phyloP scores from a whole-genome alignment of 2,888 invertebrate species.

The Biston stratarius region DNA sequence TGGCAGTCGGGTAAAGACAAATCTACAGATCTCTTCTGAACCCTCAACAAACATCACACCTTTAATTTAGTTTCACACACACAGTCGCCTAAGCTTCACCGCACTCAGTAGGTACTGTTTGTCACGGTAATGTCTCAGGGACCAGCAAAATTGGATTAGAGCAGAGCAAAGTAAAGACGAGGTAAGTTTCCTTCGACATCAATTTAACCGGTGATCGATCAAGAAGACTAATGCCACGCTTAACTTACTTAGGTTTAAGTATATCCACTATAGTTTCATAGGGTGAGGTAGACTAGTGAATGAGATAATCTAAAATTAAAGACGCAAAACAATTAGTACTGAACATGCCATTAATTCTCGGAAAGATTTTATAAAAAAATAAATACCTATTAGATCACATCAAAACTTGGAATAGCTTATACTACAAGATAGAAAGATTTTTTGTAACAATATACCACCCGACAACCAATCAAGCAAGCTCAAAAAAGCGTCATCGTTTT shows the following conservation, averaged over 20 bases:
- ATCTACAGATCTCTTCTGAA: not conserved
- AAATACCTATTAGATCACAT: too few relatives aligned
- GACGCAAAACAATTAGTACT: not conserved
- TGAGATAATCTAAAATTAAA: not conserved
- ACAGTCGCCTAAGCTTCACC: slow-evolving; percentile 27
- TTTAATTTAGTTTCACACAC: slow-evolving; percentile 30
- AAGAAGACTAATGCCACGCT: slow-evolving; percentile 55
- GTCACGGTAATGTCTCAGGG: slow-evolving; percentile 48
- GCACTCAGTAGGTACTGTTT: slow-evolving; percentile 44
- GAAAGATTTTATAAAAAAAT: too few relatives aligned
- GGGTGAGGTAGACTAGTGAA: slow-evolving; percentile 1
- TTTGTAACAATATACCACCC: too few relatives aligned
- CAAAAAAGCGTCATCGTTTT: too few relatives aligned
- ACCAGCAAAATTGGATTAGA: slow-evolving; percentile 47
- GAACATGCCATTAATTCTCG: too few relatives aligned
- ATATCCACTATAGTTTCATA: slow-evolving; percentile 14
- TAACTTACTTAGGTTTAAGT: slow-evolving; percentile 46
- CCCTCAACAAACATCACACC: slow-evolving; percentile 15
- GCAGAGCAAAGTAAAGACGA: slow-evolving; percentile 53
- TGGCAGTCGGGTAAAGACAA: too few relatives aligned
- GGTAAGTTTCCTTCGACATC: slow-evolving; percentile 61
- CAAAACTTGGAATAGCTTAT: too few relatives aligned
- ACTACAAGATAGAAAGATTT: too few relatives aligned
- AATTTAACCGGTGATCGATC: slow-evolving; percentile 59
- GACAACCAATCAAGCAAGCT: too few relatives aligned